Conservation (phyloP, 2,888 invertebrate species). For the Caenorhabditis sp. region DNA sequence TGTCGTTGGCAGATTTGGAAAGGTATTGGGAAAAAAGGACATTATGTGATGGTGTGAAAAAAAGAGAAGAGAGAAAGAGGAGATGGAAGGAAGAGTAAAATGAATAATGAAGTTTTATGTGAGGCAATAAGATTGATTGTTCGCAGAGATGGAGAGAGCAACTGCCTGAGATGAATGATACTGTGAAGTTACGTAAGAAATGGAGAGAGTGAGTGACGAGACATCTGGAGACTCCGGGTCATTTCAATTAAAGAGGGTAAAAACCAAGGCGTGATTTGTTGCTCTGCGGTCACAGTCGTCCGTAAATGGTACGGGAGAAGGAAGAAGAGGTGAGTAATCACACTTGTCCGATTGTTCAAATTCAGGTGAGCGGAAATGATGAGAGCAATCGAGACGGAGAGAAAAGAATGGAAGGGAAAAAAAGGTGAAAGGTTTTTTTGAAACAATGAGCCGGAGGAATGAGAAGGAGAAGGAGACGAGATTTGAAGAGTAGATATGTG, state of each 20-base stretch:
- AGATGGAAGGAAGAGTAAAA: background rate
- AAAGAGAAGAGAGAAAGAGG: background rate
- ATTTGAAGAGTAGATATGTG: background rate
- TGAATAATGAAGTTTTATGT: conserved; percentile 39
- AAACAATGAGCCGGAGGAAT: background rate
- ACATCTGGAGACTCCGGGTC: conserved; percentile 28
- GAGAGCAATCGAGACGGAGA: conserved; percentile 21
- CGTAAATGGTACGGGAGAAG: conserved; percentile 39
- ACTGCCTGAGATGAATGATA: conserved; percentile 27
- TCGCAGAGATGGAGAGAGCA: background rate
- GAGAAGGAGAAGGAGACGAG: background rate
- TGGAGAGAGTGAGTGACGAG: conserved; percentile 26
- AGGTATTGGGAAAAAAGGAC: background rate
- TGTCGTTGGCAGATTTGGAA: conserved; percentile 2
- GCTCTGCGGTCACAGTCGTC: conserved; percentile 27
- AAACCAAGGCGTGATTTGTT: background rate
- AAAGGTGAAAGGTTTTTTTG: conserved; percentile 3
- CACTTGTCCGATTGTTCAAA: conserved; percentile 38
- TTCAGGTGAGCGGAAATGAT: conserved; percentile 44
- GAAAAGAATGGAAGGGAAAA: background rate
- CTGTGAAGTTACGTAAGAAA: conserved; percentile 29
- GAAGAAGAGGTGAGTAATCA: conserved; percentile 39
- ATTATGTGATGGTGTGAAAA: conserved; percentile 5
- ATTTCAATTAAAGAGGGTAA: background rate
- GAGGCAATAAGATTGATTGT: conserved; percentile 45